Percentiles rank a stretch among this genome's conserved stretches.
phyloP scores from a whole-genome alignment of 2,113 vertebrate species.

The Eptesicus fuscus region DNA sequence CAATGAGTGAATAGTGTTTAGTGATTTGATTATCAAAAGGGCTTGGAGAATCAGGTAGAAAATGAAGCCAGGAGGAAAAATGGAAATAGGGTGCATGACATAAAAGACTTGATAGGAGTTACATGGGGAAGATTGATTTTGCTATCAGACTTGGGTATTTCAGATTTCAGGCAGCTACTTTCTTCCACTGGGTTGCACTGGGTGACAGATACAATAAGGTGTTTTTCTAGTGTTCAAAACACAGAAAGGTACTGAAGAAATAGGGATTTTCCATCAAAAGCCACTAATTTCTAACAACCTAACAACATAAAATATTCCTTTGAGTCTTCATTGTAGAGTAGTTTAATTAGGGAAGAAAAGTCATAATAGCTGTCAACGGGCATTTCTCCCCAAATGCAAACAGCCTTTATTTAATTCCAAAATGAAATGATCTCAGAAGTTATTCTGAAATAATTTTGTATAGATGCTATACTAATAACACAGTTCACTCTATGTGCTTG shows the following conservation, averaged over 20 bases:
- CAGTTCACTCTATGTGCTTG: too few species aligned
- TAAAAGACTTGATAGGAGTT: neutral
- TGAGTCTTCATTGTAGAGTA: neutral
- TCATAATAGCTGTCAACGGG: neutral
- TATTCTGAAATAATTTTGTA: neutral
- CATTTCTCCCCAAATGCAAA: neutral
- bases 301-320: neutral
- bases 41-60: neutral
- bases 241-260: neutral
- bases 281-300: neutral
- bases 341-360: neutral
- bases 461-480: neutral
- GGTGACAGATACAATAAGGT: neutral
- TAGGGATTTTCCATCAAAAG: neutral
- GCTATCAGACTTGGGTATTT: neutral
- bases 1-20: neutral
- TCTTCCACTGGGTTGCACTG: neutral
- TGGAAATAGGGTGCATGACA: neutral
- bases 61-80: neutral
- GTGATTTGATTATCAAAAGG: constrained; percentile 38
- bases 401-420: neutral
- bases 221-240: neutral
- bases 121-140: neutral
- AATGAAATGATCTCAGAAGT: neutral
- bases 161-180: neutral